Conservation (phyloP, 2,113 vertebrate genomes). For the Danionella cerebrum region DNA sequence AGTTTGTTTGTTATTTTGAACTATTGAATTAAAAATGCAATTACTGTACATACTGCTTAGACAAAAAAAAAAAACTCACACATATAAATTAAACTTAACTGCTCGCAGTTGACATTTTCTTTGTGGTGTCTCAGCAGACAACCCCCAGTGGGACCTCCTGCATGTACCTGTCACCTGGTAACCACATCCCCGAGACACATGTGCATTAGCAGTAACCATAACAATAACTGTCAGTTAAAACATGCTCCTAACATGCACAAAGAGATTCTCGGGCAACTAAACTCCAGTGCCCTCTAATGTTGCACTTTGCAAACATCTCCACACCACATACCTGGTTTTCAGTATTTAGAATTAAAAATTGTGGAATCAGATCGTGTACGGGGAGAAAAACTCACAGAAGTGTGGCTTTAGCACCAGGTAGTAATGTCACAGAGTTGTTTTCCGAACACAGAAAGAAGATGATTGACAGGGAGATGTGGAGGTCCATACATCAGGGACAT, state of each 20-base stretch:
- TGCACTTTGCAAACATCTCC: conserved; percentile 15
- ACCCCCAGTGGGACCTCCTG: neutral
- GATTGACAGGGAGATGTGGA: neutral
- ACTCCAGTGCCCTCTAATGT: neutral
- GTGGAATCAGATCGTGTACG: neutral
- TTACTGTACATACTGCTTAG: no score
- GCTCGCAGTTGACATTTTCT: neutral
- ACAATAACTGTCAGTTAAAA: conserved; percentile 4
- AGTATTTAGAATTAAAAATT: conserved; percentile 3
- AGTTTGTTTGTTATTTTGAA: no score
- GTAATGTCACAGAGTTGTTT: no score
- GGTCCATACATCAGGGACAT: neutral
- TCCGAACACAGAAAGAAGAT: conserved; percentile 5
- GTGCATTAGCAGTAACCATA: conserved; percentile 9
- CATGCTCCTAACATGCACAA: neutral
- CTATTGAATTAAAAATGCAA: neutral
- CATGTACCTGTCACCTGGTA: conserved; percentile 19
- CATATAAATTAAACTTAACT: neutral
- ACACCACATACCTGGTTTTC: neutral
- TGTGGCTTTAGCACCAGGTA: no score
- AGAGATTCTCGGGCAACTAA: neutral
- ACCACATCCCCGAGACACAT: neutral
- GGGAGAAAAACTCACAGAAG: neutral
- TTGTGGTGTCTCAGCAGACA: neutral
- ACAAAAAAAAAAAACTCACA: neutral